phyloP scores from a whole-genome alignment of 2,888 invertebrate genomes.

The Latrodectus hesperus region DNA sequence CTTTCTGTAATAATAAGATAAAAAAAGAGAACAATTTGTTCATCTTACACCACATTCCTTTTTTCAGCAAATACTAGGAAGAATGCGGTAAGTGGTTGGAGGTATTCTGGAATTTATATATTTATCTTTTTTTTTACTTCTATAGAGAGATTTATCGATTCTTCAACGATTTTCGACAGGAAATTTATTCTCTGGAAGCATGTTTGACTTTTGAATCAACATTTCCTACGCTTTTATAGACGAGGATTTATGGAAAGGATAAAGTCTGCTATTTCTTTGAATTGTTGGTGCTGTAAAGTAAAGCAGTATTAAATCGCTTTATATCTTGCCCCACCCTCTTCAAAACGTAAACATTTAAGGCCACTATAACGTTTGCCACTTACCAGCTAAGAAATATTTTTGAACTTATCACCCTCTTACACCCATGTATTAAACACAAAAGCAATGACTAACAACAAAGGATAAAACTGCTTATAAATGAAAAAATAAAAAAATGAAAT shows the following conservation, averaged over 20 bases:
- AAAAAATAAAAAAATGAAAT: too few relatives aligned
- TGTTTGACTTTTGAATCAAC: slow-evolving; percentile 60
- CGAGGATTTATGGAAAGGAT: slow-evolving; percentile 42
- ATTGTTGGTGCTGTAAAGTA: slow-evolving; percentile 45
- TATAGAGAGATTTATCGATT: slow-evolving; percentile 61
- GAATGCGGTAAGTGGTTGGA: slow-evolving; percentile 59
- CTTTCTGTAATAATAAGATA: slow-evolving; percentile 44
- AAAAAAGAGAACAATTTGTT: slow-evolving; percentile 23
- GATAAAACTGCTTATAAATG: too few relatives aligned
- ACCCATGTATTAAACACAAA: too few relatives aligned
- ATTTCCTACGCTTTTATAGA: slow-evolving; percentile 57
- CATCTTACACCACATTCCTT: slow-evolving; percentile 35
- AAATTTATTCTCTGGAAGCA: slow-evolving; percentile 56
- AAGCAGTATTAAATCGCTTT: slow-evolving; percentile 15
- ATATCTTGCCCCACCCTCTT: too few relatives aligned
- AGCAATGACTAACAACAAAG: too few relatives aligned
- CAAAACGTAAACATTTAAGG: too few relatives aligned
- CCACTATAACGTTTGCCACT: too few relatives aligned
- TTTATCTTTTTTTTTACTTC: slow-evolving; percentile 27
- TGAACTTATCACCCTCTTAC: not conserved
- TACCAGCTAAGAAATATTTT: not conserved
- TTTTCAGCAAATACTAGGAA: slow-evolving; percentile 54
- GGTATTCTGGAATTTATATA: slow-evolving; percentile 58
- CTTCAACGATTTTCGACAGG: slow-evolving; percentile 56
- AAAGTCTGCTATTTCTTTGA: slow-evolving; percentile 42